Conservation (phyloP, 1,140 invertebrate species). For the Globodera rostochiensis region DNA sequence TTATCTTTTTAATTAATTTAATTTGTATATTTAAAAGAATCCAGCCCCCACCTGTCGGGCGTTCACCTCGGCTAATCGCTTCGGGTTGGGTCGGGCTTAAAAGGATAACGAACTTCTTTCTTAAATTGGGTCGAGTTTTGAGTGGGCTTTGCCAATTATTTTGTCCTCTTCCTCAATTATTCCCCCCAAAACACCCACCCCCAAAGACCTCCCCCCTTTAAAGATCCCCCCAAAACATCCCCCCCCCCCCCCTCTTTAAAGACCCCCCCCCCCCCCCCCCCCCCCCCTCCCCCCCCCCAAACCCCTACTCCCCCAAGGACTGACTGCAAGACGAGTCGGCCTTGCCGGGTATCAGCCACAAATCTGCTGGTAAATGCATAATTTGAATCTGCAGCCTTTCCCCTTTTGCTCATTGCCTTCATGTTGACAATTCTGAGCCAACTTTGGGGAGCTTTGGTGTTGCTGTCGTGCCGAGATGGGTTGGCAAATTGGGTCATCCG, state of each 20-base stretch:
- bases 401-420: not conserved
- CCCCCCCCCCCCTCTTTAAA: no score
- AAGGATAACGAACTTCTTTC: not conserved
- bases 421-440: not conserved
- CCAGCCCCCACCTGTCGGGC: conserved; percentile 35
- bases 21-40: not conserved
- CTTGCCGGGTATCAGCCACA: conserved; percentile 63
- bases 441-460: not conserved
- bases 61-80: conserved; percentile 59
- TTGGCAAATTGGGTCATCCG: not conserved
- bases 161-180: no score
- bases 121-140: conserved; percentile 12
- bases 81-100: conserved; percentile 60
- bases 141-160: no score
- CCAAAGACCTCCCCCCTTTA: no score
- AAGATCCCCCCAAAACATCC: no score
- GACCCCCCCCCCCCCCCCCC: no score
- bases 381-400: not conserved
- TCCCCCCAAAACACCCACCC: no score
- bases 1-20: conserved; percentile 33
- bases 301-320: not conserved
- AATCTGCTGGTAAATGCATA: conserved; percentile 34
- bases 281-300: no score
- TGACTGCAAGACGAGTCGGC: conserved; percentile 64
- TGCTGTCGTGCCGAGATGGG: not conserved